Evolutionary conservation across 2,113 vertebrate species (phyloP), one percentile per base, ranked within the genome.

Genomic region (Vanacampus margaritifer): DNA sequence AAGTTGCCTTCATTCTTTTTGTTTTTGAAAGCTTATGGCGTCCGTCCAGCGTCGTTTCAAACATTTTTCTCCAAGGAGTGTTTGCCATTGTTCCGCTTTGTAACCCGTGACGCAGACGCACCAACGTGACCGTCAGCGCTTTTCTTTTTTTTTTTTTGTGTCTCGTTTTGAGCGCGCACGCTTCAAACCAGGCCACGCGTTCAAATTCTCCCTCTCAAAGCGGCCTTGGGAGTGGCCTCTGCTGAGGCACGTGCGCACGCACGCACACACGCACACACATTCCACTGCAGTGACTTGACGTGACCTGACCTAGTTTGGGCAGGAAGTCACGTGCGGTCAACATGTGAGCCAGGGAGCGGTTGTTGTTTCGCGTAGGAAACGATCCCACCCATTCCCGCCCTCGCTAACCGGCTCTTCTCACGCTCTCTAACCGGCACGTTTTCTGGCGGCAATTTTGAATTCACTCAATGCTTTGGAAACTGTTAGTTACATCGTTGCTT

Each of bases 161-260:
- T 45, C 14, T 45, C 19, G 6, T 6, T 21, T 48, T 48, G 21
- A 19, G 46, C 46, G 46, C 19, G 46, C 46, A 48, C 1, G 46
- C 19, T 48, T 48, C 19, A 21, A 48, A 48, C 19, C 8, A 48
- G 46, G 46, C 19, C 46, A 9, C 46, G 8, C 19, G 19, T 89
- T 89, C 82, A 86, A 89, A 86, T 72, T 37, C 6, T 86, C 84
- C 86, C 80, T 79, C 79, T 69, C 67, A 0, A 21, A 35, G 24
- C 0, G 5, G 28, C 50, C 26, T 12, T 50, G 76, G 84, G 83
- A 74, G 75, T 43, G 73, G 80, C 75, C 73, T 74, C 26, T 16
- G 65, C 70, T 36, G 21, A 58, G 67, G 59, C 83, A 84, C 82
- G 72, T 83, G 82, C 23, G 35, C 6, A 1, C 7, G 1, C n/a